Percentiles rank a stretch among this genome's conserved stretches.
Conservation (phyloP, 2,797 vertebrate species). For the Fistularia commersonii region DNA sequence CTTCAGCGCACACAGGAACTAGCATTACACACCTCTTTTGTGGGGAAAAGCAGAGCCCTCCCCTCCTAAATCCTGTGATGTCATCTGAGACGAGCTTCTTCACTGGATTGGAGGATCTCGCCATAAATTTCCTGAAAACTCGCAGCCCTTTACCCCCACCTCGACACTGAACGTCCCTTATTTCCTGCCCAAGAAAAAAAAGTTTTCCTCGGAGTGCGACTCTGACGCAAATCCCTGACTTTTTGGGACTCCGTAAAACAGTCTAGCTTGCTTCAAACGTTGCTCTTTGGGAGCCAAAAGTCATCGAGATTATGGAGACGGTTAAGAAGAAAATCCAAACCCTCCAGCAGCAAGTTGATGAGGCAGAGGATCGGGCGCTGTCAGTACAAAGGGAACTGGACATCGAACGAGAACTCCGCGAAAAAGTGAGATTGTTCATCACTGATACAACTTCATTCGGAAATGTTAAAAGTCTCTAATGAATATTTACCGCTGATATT, state of each 20-base stretch:
- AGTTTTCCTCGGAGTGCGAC: conserved; percentile 30
- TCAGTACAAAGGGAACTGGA: conserved; percentile 83
- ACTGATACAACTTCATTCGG: not conserved
- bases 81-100: conserved; percentile 65
- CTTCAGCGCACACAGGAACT: not conserved
- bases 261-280: not conserved
- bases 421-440: conserved; percentile 82
- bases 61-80: conserved; percentile 67
- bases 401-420: conserved; percentile 81
- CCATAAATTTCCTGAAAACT: conserved; percentile 72
- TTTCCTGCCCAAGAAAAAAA: conserved; percentile 55
- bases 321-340: conserved; percentile 91
- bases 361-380: conserved; percentile 85
- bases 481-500: no score
- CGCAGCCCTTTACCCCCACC: conserved; percentile 44
- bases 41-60: conserved; percentile 45
- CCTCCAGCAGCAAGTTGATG: conserved; percentile 87
- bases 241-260: not conserved
- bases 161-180: conserved; percentile 49
- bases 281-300: conserved; percentile 4
- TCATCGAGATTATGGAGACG: conserved; percentile 72
- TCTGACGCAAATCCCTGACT: conserved; percentile 16
- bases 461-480: no score
- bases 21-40: conserved; percentile 48
- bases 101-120: conserved; percentile 73